These are phyloP conservation scores for Anguilla rostrata DNA, from an alignment of 2,113 vertebrate species.

Conservation along the genomic window DNA sequence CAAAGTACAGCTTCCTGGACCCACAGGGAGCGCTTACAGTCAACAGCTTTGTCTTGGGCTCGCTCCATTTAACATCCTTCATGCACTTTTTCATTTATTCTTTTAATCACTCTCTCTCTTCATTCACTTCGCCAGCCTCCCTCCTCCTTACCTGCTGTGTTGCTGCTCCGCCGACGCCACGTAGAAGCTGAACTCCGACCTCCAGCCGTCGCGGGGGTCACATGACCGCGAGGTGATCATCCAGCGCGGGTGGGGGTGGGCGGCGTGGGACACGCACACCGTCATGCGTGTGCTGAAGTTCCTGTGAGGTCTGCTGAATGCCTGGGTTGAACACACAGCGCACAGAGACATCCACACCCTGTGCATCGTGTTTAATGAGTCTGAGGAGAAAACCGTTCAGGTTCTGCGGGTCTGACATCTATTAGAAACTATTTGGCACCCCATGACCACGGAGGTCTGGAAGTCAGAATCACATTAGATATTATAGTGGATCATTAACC, in stretches of 20 bases:
- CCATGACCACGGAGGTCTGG: background rate
- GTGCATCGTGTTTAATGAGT: background rate
- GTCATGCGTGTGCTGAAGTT: conserved; percentile 95
- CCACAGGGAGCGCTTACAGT: conserved; percentile 30
- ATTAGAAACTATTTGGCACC: background rate
- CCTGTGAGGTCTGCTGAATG: conserved; percentile 86
- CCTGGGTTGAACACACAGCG: conserved; percentile 61
- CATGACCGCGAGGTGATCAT: conserved; percentile 89
- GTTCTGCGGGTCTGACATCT: background rate
- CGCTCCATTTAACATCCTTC: conserved; percentile 3
- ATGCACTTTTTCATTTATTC: background rate
- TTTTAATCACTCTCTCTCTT: background rate
- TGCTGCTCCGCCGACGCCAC: conserved; percentile 80
- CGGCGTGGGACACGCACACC: conserved; percentile 92
- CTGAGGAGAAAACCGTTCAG: background rate
- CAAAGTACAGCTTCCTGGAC: conserved; percentile 85
- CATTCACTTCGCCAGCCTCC: background rate
- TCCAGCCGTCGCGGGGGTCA: conserved; percentile 85
- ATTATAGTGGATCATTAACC: background rate
- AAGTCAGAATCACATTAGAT: background rate
- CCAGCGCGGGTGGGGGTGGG: conserved; percentile 87
- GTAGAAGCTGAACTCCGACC: conserved; percentile 90
- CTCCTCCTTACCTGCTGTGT: conserved; percentile 75
- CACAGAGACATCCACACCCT: background rate
- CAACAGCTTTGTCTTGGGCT: conserved; percentile 13